Percentiles rank a stretch among this genome's conserved stretches.
phyloP scores from a whole-genome alignment of 2,113 vertebrate species.

The Cyrtonyx montezumae region DNA sequence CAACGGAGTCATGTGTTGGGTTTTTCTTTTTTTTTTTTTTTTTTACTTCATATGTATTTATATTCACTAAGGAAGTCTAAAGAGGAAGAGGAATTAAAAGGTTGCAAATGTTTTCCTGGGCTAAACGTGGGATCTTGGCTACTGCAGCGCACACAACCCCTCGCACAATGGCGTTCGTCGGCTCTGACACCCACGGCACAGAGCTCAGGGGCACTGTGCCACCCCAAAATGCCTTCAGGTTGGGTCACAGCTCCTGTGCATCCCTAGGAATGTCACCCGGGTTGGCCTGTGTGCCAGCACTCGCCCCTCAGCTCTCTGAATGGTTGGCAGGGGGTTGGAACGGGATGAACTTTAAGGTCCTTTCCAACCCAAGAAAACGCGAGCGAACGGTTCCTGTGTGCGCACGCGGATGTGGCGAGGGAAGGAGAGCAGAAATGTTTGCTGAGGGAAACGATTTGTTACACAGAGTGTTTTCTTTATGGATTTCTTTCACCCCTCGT shows the following conservation, averaged over 20 bases:
- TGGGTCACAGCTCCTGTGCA: neutral
- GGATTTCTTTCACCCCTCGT: neutral
- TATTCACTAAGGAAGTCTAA: conserved; percentile 43
- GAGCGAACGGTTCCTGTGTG: neutral
- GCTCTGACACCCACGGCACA: fast-evolving
- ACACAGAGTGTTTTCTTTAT: neutral
- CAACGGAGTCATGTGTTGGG: fast-evolving
- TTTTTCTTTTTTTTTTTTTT: too few species aligned
- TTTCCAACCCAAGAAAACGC: neutral
- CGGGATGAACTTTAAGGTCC: too few species aligned
- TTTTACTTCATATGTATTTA: neutral
- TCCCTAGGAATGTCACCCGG: neutral
- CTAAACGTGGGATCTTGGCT: neutral
- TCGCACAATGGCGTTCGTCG: fast-evolving
- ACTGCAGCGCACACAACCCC: neutral
- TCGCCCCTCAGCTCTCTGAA: too few species aligned
- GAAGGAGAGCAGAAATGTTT: neutral
- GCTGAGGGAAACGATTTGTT: neutral
- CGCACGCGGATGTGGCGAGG: fast-evolving
- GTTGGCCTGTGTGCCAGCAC: neutral
- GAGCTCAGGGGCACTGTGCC: neutral
- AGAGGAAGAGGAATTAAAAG: conserved; percentile 51
- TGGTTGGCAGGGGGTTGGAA: too few species aligned
- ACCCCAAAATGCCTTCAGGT: neutral
- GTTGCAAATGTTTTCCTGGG: neutral